Base-by-base conservation (phyloP, 2,113 vertebrate species). In the Gadus macrocephalus region DNA sequence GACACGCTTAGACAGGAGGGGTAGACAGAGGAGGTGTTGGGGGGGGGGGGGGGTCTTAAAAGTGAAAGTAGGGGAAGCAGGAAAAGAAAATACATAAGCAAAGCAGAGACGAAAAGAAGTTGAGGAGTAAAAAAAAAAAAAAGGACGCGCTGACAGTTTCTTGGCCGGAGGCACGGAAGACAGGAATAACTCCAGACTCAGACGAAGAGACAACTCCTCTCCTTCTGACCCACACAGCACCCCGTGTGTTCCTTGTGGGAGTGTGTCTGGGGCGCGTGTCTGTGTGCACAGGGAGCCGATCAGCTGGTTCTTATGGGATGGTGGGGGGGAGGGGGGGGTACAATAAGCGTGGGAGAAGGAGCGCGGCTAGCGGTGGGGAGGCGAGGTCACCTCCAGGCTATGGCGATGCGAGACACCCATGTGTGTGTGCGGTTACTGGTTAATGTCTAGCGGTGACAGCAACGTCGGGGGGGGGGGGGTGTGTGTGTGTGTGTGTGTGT, bases 121-220 rank as follows among this genome's bases (percentile, higher is more conserved):
- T 82, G 81, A 74, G 79, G 53, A 83, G 81, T 82, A 16, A 25
- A 35, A 73, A 19, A 35, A 73, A 74, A 49, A 71, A 85, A 80
- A 88, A 87, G 82, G 81, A 85, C 84, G 87, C 84, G 86, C 72
- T 86, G 89, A 90, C 86, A 88, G 86, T 74, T 87, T 82, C 86
- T 86, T 87, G 84, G 85, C 86, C 65, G 5, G 49, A 68, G 76
- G 87, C 83, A 70, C 17, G 49, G 68, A 81, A 76, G 76, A 75
- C 82, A 83, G 85, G 83, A 88, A 87, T 85, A 90, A 35, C 31
- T 35, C 31, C 31, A 35, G 31, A 35, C 31, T 35, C 31, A 35
- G 31, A 35, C 31, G 31, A 35, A 35, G 31, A 35, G 31, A 35
- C 31, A 7, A 35, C 31, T 35, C 31, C 31, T 35, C 31, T 35